A percentile compares a stretch with the other conserved stretches of the same genome.
These are phyloP conservation scores for Synchiropus splendidus DNA, from an alignment of 2,113 vertebrate species.

Conservation along the genomic window DNA sequence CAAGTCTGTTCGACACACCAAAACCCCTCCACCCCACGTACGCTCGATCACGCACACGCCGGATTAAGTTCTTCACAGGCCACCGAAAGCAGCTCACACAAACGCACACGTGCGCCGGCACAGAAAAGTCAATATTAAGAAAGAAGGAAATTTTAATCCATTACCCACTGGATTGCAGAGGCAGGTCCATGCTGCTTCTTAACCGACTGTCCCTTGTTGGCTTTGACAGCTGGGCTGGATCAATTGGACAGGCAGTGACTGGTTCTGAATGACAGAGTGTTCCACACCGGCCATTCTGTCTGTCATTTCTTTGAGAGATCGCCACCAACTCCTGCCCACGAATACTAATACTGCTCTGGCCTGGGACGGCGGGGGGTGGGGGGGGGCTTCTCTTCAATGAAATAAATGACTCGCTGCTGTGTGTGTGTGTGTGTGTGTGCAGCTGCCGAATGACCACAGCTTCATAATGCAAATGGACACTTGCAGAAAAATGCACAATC, in stretches of 20 bases:
- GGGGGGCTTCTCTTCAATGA: background rate
- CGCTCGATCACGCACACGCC: too few relatives aligned
- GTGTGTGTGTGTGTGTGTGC: slow-evolving; percentile 1
- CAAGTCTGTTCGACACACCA: too few relatives aligned
- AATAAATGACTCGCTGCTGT: background rate
- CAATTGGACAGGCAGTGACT: slow-evolving; percentile 48
- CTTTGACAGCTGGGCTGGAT: slow-evolving; percentile 58
- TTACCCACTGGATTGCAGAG: slow-evolving; percentile 21
- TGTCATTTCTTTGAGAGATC: slow-evolving; percentile 62
- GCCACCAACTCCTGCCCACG: slow-evolving; percentile 35
- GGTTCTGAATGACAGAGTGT: slow-evolving; percentile 50
- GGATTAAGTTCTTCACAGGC: too few relatives aligned
- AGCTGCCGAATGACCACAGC: too few relatives aligned
- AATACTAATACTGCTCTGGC: slow-evolving; percentile 46
- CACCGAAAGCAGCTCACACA: too few relatives aligned
- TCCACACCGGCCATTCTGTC: slow-evolving; percentile 47
- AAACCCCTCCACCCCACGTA: too few relatives aligned
- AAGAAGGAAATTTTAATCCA: slow-evolving; percentile 8
- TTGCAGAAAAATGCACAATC: slow-evolving; percentile 4
- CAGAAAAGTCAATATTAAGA: too few relatives aligned
- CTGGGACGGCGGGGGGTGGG: slow-evolving; percentile 4
- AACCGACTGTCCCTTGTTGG: slow-evolving; percentile 49
- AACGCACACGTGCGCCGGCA: too few relatives aligned
- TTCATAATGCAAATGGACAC: too few relatives aligned
- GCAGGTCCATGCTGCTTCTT: slow-evolving; percentile 27